These are phyloP conservation scores for Pseudomyrmex concolor DNA, from an alignment of 1,140 invertebrate species.

Conservation along the genomic window DNA sequence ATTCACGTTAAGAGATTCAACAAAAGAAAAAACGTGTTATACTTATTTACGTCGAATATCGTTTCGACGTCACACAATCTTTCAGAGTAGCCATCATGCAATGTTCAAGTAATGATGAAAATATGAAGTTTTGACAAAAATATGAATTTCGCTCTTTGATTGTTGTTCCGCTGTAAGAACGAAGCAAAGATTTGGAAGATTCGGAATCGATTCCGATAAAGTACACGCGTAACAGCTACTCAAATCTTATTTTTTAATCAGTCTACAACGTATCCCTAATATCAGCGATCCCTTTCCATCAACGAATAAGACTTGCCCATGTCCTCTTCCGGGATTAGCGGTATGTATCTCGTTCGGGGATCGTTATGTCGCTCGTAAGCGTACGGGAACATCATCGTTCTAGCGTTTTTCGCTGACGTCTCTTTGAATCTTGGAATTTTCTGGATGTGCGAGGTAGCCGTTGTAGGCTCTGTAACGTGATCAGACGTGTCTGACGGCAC, in stretches of 20 bases:
- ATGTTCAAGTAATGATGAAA: background rate
- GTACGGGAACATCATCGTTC: slow-evolving; percentile 81
- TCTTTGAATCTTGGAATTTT: slow-evolving; percentile 72
- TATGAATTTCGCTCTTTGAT: background rate
- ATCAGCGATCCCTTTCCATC: slow-evolving; percentile 69
- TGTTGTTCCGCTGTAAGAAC: background rate
- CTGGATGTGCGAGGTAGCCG: slow-evolving; percentile 77
- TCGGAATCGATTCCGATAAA: background rate
- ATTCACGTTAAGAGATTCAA: too few species aligned
- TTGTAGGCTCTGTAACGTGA: slow-evolving; percentile 59
- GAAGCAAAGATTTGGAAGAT: background rate
- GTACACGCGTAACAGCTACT: background rate
- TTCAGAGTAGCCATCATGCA: too few species aligned
- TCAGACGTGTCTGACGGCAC: slow-evolving; percentile 36
- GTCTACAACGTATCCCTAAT: background rate
- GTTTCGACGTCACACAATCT: too few species aligned
- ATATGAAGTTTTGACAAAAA: background rate
- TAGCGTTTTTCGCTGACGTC: slow-evolving; percentile 19
- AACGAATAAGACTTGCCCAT: slow-evolving; percentile 56
- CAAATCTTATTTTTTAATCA: background rate
- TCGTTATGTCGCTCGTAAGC: slow-evolving; percentile 81
- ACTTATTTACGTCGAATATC: too few species aligned
- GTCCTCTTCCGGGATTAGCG: slow-evolving; percentile 81
- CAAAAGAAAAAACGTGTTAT: too few species aligned
- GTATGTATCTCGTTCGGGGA: slow-evolving; percentile 83